These are phyloP conservation scores for Oreochromis mossambicus DNA, from an alignment of 2,797 vertebrate species.

Conservation along the genomic window DNA sequence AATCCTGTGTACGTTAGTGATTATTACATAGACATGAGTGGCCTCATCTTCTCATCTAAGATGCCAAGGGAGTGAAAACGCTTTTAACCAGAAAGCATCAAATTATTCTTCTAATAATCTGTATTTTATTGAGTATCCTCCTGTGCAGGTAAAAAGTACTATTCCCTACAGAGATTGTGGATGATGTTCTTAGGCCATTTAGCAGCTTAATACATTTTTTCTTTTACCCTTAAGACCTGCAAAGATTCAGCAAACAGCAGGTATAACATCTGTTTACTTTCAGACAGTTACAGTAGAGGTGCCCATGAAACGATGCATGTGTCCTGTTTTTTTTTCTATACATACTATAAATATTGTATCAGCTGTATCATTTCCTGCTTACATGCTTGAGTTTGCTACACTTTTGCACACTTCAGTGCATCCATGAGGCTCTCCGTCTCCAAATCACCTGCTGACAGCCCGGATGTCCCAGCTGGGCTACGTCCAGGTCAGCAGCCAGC, in stretches of 20 bases:
- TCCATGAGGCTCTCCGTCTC: background rate
- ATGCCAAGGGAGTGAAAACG: rapidly evolving
- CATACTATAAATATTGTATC: background rate
- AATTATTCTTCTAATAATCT: background rate
- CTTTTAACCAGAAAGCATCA: background rate
- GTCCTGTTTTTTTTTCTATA: background rate
- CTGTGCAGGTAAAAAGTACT: background rate
- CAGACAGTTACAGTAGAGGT: background rate
- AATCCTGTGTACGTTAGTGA: background rate
- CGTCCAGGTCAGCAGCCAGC: constrained; percentile 19
- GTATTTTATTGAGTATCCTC: rapidly evolving
- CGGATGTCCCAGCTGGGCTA: constrained; percentile 32
- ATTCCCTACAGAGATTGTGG: background rate
- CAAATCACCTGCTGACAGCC: constrained; percentile 38
- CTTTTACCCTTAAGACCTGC: background rate
- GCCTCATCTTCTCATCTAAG: background rate
- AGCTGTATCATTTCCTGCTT: background rate
- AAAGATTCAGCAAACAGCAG: background rate
- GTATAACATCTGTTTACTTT: background rate
- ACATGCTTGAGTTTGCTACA: background rate
- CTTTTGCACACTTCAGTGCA: background rate
- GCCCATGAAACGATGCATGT: background rate
- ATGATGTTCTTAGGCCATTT: background rate
- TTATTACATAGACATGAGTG: rapidly evolving
- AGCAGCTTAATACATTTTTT: background rate